Evolutionary conservation across 2,797 vertebrate genomes (phyloP).

Genomic region (Gobionotothen gibberifrons): DNA sequence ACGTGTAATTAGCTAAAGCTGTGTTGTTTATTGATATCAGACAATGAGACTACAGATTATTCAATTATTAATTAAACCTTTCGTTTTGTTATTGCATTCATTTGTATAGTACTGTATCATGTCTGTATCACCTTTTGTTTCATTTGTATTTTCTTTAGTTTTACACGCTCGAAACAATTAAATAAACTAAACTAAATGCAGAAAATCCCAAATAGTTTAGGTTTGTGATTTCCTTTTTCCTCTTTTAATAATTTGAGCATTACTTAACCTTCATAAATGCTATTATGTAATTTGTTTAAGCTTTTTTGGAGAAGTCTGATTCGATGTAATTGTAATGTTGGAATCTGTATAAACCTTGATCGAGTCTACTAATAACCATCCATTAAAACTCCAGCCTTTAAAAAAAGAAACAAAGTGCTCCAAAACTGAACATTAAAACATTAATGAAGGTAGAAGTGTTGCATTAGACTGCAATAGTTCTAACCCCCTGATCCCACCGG

Average conservation of each 20-base stretch:
- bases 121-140: no score
- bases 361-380: background rate
- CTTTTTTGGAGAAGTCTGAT: background rate
- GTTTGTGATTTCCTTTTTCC: background rate
- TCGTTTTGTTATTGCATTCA: no score
- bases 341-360: background rate
- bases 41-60: no score
- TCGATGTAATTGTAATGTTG: background rate
- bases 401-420: background rate
- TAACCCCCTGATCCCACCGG: no score
- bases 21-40: no score
- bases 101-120: no score
- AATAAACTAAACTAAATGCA: background rate
- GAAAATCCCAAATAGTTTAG: background rate
- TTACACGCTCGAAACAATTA: no score
- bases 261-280: background rate
- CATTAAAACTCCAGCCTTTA: constrained; percentile 6
- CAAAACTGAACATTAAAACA: background rate
- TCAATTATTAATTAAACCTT: no score
- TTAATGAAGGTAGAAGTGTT: constrained; percentile 2
- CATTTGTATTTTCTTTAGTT: no score
- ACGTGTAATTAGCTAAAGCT: no score
- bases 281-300: background rate
- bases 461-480: background rate
- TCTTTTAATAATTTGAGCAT: background rate